phyloP scores from a whole-genome alignment of 2,113 vertebrate genomes.

The Microtus oregoni region DNA sequence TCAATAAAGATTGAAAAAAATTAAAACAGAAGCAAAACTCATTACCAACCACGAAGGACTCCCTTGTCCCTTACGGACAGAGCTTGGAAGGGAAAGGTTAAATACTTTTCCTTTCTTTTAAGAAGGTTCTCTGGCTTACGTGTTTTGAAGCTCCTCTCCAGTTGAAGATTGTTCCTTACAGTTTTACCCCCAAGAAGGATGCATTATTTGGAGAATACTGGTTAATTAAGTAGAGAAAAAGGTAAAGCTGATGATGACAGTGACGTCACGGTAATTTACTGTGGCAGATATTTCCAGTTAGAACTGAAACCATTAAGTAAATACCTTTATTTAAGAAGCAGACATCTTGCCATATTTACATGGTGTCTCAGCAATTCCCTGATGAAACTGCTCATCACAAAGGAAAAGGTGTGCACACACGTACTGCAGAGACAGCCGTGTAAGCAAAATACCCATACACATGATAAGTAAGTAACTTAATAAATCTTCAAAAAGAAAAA shows the following conservation, averaged over 20 bases:
- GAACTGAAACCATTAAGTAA: not conserved
- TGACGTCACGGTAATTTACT: not conserved
- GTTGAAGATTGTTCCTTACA: not conserved
- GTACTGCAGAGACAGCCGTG: not conserved
- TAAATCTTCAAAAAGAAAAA: not conserved
- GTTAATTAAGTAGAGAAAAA: not conserved
- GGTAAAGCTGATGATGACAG: not conserved
- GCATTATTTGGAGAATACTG: not conserved
- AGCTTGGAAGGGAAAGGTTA: not conserved
- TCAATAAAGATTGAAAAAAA: constrained; percentile 34
- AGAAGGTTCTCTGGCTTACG: not conserved
- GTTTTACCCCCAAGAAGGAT: not conserved
- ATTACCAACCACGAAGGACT: not conserved
- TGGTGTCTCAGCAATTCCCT: not conserved
- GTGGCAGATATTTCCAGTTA: not conserved
- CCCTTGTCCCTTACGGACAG: not conserved
- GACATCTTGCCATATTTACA: not conserved
- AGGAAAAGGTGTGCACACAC: not conserved
- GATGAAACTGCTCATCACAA: not conserved
- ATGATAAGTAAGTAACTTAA: not conserved
- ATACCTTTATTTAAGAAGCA: not conserved
- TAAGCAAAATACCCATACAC: not conserved
- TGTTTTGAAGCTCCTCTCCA: not conserved
- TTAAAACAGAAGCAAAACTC: constrained; percentile 23
- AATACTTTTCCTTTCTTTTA: not conserved